Base-by-base conservation (phyloP, 2,113 vertebrate species). In the Larimichthys crocea region DNA sequence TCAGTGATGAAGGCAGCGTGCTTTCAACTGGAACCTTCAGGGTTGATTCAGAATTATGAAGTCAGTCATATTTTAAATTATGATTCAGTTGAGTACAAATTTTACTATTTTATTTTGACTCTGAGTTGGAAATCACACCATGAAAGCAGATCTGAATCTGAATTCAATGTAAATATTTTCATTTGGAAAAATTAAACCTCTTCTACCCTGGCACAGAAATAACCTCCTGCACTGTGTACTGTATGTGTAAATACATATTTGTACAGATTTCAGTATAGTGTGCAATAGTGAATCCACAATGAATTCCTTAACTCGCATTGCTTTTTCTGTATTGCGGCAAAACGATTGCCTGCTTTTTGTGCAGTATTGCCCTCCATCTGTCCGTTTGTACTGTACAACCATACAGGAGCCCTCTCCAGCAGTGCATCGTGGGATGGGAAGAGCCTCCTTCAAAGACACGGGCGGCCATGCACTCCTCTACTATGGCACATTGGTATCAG, bases 401-500 rank as follows among this genome's bases (percentile, higher is more conserved):
- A 59, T 72, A 76, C 85, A 86, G 84, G 82, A 85, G 86, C 68
- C 82, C 80, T 90, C 84, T 91, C 90, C 90, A 90, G 89, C 86
- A 74, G 88, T 65, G 91, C 91, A 88, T 85, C 56, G 61, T 80
- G 88, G 88, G 88, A 87, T 89, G 83, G 89, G 89, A 81, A 89
- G 89, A 86, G 86, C 84, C 87, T 91, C 82, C 91, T 92, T 94
- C 90, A 94, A 93, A 94, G 90, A 86, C 85, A 59, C 80, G 72
- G 85, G 80, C 86, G 84, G 92, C 90, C 91, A 66, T 84, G 86
- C 87, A 65, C 93, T 92, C 80, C 83, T 84, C 87, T 76, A 88
- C 85, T 79, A 90, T 92, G 92, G 89, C 91, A 92, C 94, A 86
- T 95, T 96, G 94, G 95, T 92, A 94, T 91, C 93, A 92, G 94